Percentiles rank a stretch among this genome's conserved stretches.
Conservation (phyloP, 2,888 invertebrate species). For the Thysanoteuthis rhombus region DNA sequence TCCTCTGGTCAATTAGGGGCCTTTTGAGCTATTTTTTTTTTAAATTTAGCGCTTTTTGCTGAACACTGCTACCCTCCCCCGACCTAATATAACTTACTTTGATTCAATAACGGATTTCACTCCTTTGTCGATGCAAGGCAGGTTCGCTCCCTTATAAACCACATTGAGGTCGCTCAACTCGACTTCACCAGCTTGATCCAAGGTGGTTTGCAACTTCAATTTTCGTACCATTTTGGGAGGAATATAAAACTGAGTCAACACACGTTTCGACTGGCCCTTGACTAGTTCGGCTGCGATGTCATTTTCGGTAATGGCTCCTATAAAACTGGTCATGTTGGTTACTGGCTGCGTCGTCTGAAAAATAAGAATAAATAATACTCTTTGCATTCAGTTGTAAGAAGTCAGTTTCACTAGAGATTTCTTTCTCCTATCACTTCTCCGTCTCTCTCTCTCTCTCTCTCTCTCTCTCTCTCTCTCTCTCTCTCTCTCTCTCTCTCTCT, state of each 20-base stretch:
- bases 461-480: too few species aligned
- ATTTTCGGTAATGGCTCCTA: background rate
- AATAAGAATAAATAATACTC: background rate
- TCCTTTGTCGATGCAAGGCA: conserved; percentile 1
- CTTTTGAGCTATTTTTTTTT: too few species aligned
- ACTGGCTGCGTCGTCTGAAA: background rate
- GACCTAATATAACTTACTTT: background rate
- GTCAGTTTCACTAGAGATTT: too few species aligned
- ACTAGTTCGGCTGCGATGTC: background rate
- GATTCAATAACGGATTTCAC: too few species aligned
- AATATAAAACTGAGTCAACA: background rate
- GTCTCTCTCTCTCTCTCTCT: too few species aligned
- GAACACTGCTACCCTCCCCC: too few species aligned
- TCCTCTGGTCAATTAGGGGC: too few species aligned
- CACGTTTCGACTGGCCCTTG: background rate
- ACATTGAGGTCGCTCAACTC: background rate
- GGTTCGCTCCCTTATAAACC: background rate
- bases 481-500: too few species aligned
- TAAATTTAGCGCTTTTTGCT: too few species aligned
- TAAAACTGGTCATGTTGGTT: background rate
- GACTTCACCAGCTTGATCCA: background rate
- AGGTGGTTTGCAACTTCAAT: background rate
- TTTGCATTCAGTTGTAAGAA: background rate
- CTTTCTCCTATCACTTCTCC: too few species aligned
- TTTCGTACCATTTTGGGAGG: background rate